A percentile compares a stretch with the other conserved stretches of the same genome.
phyloP scores from a whole-genome alignment of 2,888 invertebrate species.

The Macropis europaea region DNA sequence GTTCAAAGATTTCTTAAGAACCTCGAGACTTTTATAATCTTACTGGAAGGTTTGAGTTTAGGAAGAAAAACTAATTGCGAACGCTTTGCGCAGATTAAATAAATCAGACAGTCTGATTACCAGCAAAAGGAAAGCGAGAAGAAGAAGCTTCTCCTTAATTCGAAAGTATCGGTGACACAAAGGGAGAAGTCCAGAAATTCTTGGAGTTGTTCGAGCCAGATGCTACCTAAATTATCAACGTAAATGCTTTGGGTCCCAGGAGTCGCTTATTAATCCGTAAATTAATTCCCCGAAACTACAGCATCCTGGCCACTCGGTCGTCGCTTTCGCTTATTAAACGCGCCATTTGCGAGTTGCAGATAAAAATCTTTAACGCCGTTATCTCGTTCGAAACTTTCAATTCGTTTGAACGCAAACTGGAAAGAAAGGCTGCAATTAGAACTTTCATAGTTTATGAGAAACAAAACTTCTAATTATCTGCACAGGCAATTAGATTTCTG shows the following conservation, averaged over 20 bases:
- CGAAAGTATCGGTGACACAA: slow-evolving; percentile 28
- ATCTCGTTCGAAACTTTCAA: neutral
- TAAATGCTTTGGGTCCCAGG: slow-evolving; percentile 49
- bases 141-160: slow-evolving; percentile 21
- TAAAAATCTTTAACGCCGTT: neutral
- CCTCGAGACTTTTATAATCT: neutral
- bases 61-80: slow-evolving; percentile 15
- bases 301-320: slow-evolving; percentile 33
- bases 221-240: slow-evolving; percentile 57
- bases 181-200: slow-evolving; percentile 24
- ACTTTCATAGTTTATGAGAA: too few relatives aligned
- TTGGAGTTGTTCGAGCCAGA: slow-evolving; percentile 43
- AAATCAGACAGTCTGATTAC: slow-evolving; percentile 25
- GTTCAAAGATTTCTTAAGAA: neutral
- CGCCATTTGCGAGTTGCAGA: neutral
- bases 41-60: neutral
- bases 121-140: slow-evolving; percentile 10
- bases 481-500: too few relatives aligned
- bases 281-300: slow-evolving; percentile 60
- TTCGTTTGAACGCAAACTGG: neutral
- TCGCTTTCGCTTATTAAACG: slow-evolving; percentile 41
- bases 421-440: too few relatives aligned
- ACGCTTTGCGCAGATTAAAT: slow-evolving; percentile 10
- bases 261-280: slow-evolving; percentile 62
- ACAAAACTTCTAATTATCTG: neutral